Conservation (phyloP, 2,797 vertebrate genomes). For the Fratercula arctica region DNA sequence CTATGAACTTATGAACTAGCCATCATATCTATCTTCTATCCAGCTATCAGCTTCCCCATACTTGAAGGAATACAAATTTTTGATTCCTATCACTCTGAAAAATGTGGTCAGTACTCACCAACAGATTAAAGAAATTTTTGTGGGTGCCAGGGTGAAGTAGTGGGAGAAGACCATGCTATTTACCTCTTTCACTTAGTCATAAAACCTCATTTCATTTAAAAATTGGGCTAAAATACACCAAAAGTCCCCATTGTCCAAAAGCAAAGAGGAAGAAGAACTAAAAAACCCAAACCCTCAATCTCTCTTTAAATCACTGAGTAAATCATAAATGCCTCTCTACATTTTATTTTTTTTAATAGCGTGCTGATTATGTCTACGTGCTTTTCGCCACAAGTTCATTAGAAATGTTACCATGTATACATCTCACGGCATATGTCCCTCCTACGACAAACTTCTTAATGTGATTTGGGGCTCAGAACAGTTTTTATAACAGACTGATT, state of each 20-base stretch:
- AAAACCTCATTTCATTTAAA: not conserved
- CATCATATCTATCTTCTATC: not conserved
- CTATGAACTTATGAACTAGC: not conserved
- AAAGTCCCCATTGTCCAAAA: not conserved
- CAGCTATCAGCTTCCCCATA: not conserved
- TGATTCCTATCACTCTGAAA: not conserved
- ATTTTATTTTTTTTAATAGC: not conserved
- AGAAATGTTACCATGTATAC: not conserved
- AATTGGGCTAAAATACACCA: not conserved
- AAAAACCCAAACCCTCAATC: fast-evolving
- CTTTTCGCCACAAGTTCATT: not conserved
- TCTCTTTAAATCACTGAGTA: not conserved
- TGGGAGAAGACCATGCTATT: not conserved
- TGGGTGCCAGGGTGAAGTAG: not conserved
- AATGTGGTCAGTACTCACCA: not conserved
- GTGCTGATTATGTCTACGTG: not conserved
- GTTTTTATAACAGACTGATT: conserved; percentile 67
- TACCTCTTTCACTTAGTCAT: not conserved
- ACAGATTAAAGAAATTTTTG: not conserved
- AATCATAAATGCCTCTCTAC: not conserved
- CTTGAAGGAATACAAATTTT: not conserved
- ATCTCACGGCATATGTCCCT: not conserved
- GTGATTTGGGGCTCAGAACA: conserved; percentile 33
- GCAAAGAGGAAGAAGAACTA: not conserved
- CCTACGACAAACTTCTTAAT: conserved; percentile 21